These are phyloP conservation scores for Cavia aperea DNA, from an alignment of 2,113 vertebrate species.

Conservation along the genomic window DNA sequence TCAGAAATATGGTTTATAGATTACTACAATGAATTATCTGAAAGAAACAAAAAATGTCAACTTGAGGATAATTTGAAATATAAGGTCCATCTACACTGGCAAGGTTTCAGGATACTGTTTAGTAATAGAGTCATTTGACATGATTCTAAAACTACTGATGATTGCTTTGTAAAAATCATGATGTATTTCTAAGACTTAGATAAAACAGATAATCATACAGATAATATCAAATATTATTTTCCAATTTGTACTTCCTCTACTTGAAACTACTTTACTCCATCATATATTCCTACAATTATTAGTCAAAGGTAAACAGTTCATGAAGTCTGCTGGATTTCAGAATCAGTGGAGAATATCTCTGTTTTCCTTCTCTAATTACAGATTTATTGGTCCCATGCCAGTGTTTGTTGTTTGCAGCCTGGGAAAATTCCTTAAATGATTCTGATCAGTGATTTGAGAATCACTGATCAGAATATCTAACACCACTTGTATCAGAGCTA, in stretches of 20 bases:
- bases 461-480: background rate
- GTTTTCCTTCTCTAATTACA: background rate
- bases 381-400: background rate
- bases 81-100: background rate
- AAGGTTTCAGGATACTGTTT: background rate
- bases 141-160: background rate
- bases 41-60: background rate
- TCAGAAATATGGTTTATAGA: background rate
- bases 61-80: background rate
- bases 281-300: background rate
- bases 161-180: background rate
- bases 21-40: background rate
- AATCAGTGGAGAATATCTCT: constrained; percentile 9
- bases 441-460: constrained; percentile 1
- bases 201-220: background rate
- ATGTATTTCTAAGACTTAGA: background rate
- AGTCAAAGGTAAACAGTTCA: background rate
- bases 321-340: background rate
- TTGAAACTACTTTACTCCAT: background rate
- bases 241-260: background rate
- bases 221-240: background rate
- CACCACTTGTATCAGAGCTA: background rate
- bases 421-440: background rate
- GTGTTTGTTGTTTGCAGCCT: background rate
- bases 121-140: background rate